Conservation (phyloP, 2,113 vertebrate genomes). For the Desmodus rotundus region DNA sequence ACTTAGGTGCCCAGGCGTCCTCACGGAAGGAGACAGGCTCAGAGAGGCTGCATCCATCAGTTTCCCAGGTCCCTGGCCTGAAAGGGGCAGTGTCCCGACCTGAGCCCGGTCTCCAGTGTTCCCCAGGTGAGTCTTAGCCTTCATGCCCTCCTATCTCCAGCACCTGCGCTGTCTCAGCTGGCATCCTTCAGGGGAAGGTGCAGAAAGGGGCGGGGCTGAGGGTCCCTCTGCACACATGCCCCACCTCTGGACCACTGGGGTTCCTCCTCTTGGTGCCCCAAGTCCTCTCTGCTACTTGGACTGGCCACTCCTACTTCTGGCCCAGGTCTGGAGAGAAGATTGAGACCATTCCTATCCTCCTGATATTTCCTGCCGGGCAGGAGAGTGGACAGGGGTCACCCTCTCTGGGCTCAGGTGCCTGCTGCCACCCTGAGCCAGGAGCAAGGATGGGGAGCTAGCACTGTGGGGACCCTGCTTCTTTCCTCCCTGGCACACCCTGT, state of each 20-base stretch:
- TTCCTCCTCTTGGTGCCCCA: neutral
- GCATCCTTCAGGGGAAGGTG: accelerated
- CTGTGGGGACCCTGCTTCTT: no score
- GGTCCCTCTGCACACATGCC: neutral
- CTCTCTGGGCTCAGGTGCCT: neutral
- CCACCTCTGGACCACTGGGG: neutral
- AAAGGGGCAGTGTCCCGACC: neutral
- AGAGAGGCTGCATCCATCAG: neutral
- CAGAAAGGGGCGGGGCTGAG: no score
- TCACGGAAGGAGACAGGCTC: accelerated
- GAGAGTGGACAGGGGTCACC: neutral
- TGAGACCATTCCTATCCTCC: accelerated
- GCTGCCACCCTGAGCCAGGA: neutral
- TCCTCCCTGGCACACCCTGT: no score
- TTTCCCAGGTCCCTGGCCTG: neutral
- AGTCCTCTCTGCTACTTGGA: neutral
- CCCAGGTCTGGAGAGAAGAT: neutral
- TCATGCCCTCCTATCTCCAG: accelerated
- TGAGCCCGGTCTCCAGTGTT: accelerated
- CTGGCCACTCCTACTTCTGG: neutral
- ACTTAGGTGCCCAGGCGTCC: accelerated
- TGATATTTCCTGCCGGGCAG: neutral
- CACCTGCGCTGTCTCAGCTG: accelerated
- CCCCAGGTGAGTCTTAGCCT: neutral
- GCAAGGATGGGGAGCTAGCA: accelerated